phyloP scores from a whole-genome alignment of 2,797 vertebrate genomes.

The Enoplosus armatus region DNA sequence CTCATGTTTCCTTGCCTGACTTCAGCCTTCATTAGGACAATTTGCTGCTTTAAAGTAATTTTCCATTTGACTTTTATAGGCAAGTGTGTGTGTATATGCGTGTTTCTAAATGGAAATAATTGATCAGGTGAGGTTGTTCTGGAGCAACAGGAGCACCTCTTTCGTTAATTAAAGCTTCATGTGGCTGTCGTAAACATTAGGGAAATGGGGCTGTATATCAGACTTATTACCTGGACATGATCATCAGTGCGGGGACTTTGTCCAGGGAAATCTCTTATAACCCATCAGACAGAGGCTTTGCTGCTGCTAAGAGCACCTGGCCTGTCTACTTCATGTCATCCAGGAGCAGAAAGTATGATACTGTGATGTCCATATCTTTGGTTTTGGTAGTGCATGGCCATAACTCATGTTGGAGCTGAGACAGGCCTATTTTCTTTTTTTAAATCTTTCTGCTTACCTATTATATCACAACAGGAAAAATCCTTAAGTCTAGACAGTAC shows the following conservation, averaged over 20 bases:
- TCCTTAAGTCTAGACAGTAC: constrained; percentile 52
- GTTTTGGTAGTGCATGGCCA: constrained; percentile 8
- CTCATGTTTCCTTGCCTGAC: constrained; percentile 46
- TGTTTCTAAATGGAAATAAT: constrained; percentile 72
- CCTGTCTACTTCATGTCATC: constrained; percentile 1
- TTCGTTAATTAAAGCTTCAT: constrained; percentile 79
- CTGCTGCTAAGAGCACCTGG: constrained; percentile 34
- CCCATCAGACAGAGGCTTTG: constrained; percentile 49
- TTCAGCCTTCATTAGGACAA: constrained; percentile 63
- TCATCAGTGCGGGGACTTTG: constrained; percentile 56
- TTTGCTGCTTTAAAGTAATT: constrained; percentile 56
- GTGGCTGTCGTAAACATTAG: constrained; percentile 70
- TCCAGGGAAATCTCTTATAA: constrained; percentile 56
- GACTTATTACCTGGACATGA: constrained; percentile 69
- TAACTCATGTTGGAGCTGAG: constrained; percentile 19
- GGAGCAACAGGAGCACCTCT: constrained; percentile 62
- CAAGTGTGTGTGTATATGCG: constrained; percentile 34
- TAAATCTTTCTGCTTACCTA: constrained; percentile 50
- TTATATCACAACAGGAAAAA: constrained; percentile 55
- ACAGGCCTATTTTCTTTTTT: constrained; percentile 37
- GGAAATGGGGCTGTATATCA: constrained; percentile 76
- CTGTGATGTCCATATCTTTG: neutral
- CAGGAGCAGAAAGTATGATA: constrained; percentile 11
- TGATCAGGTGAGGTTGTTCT: constrained; percentile 70
- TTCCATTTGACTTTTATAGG: constrained; percentile 54